phyloP scores from a whole-genome alignment of 2,113 vertebrate species.

The Hymenochirus boettgeri region DNA sequence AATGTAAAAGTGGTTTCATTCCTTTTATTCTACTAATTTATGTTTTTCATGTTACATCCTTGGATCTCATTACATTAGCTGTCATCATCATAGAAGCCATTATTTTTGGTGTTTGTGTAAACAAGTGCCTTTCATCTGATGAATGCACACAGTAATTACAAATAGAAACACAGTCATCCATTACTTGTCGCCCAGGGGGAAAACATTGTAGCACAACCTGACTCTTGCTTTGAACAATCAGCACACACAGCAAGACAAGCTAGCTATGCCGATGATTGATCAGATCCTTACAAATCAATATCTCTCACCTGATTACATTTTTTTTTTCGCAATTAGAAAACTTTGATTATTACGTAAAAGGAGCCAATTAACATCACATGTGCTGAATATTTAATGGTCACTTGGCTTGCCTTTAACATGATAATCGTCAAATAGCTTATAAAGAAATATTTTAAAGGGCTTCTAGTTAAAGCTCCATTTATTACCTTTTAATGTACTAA shows the following conservation, averaged over 20 bases:
- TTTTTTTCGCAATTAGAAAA: conserved; percentile 37
- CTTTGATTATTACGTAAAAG: conserved; percentile 33
- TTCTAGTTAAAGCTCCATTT: too few relatives aligned
- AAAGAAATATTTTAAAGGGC: neutral
- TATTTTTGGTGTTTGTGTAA: neutral
- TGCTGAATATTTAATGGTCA: neutral
- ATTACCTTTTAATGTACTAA: too few relatives aligned
- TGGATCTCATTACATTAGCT: neutral
- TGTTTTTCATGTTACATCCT: neutral
- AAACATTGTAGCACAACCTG: neutral
- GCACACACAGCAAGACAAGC: neutral
- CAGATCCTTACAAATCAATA: conserved; percentile 19
- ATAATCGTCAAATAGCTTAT: neutral
- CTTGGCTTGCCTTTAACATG: conserved; percentile 15
- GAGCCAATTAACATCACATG: conserved; percentile 18
- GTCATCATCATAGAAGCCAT: neutral
- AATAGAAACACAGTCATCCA: conserved; percentile 25
- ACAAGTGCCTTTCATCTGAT: conserved; percentile 41
- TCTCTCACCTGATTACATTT: conserved; percentile 26
- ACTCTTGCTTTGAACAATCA: conserved; percentile 8
- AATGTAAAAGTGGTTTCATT: too few relatives aligned
- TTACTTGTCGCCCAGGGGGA: conserved; percentile 31
- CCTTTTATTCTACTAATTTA: too few relatives aligned
- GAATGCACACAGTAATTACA: conserved; percentile 30
- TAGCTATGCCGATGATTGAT: conserved; percentile 29